phyloP scores from a whole-genome alignment of 2,888 invertebrate species.

The Nephrocerus scutellatus region DNA sequence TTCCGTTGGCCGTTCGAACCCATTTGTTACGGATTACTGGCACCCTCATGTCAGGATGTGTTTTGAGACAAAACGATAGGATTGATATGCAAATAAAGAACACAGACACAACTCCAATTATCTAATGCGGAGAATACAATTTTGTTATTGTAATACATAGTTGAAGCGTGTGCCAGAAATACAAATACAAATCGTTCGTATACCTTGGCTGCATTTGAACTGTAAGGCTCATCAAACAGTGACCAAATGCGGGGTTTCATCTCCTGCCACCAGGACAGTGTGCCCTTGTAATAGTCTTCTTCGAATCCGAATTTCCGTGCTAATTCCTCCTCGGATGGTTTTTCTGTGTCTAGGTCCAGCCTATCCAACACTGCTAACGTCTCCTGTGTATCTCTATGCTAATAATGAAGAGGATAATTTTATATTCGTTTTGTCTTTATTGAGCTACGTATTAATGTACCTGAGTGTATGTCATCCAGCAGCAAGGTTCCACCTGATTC shows the following conservation, averaged over 20 bases:
- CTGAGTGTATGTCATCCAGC: slow-evolving; percentile 99
- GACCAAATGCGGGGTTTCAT: slow-evolving; percentile 98
- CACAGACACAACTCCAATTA: slow-evolving; percentile 95
- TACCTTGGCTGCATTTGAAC: slow-evolving; percentile 95
- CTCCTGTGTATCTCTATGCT: slow-evolving; percentile 98
- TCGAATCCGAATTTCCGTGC: slow-evolving; percentile 96
- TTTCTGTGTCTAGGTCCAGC: slow-evolving; percentile 94
- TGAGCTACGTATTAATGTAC: slow-evolving; percentile 47
- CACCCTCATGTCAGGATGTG: slow-evolving; percentile 96
- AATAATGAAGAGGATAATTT: background rate
- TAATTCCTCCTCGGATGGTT: slow-evolving; percentile 95
- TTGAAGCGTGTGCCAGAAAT: background rate
- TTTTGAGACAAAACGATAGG: slow-evolving; percentile 98
- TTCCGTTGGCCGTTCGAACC: slow-evolving; percentile 67
- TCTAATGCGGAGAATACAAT: slow-evolving; percentile 66
- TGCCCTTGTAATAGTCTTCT: slow-evolving; percentile 86
- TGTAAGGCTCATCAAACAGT: slow-evolving; percentile 98
- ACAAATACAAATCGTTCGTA: background rate
- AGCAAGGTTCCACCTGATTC: slow-evolving; percentile 99
- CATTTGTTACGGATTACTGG: slow-evolving; percentile 77
- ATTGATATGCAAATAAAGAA: slow-evolving; percentile 99
- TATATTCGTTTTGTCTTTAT: background rate
- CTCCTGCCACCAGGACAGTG: slow-evolving; percentile 93
- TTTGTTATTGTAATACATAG: background rate
- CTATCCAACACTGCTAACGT: slow-evolving; percentile 95